Evolutionary conservation across 2,888 invertebrate species (phyloP), one percentile per base, ranked within the genome.

Genomic region (Chrysolina haemoptera): DNA sequence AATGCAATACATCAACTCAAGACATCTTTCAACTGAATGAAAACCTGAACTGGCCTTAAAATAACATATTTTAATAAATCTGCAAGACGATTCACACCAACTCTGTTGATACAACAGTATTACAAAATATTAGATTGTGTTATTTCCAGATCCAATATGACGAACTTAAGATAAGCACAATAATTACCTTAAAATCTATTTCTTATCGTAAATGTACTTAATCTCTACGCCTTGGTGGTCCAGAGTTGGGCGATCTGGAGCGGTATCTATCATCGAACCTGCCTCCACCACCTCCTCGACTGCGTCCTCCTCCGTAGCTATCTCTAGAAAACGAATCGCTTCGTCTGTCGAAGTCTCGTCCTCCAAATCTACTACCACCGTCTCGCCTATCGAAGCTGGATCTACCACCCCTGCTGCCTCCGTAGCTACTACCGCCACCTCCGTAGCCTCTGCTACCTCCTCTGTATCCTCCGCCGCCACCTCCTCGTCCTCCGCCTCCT

Each of bases 401-500:
- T 83, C 89, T 89, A 87, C 90, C 89, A 41, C 83, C 82, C 68
- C 81, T 81, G 18, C 80, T 78, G 20, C 84, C 83, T 63, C 82
- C 76, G 20, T 84, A 81, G 20, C 84, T 77, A 10, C 78, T 76
- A 20, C 75, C 70, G n/a, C 80, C 79, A 14, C 80, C 75, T 20
- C 82, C 79, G 40, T 82, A 79, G 16, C 84, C 79, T 27, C 82
- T 79, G 11, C 82, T 74, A 59, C 79, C 70, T 16, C 78, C 78
- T 46, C 86, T 84, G 80, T 88, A 88, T 72, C 88, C 86, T 53
- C 88, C 82, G 71, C 87, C 82, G 62, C 83, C 88, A 46, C 88
- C 89, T 59, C 91, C 89, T n/a, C n/a, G n/a, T 75, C 92, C 90
- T 22, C 91, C 88, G 82, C 91, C 90, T 79, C 92, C 91, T 68